Conservation (phyloP, 1,140 invertebrate genomes). For the Pseudachorutes palmiensis region DNA sequence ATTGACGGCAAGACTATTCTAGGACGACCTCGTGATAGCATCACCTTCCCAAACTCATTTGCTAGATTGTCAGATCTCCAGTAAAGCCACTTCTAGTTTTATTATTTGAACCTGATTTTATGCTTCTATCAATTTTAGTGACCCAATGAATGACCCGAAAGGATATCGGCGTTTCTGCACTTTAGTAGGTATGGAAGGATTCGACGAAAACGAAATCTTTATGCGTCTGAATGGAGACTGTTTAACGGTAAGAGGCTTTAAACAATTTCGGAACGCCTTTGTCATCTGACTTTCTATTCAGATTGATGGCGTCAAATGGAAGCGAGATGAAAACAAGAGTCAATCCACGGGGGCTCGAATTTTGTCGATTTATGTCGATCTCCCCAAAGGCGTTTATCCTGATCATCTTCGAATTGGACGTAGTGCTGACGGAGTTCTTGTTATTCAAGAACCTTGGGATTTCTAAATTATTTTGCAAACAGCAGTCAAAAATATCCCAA, state of each 20-base stretch:
- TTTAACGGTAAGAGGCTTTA: neutral
- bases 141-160: neutral
- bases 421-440: neutral
- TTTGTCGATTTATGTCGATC: neutral
- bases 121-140: neutral
- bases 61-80: neutral
- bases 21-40: neutral
- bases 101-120: neutral
- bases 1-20: conserved; percentile 9
- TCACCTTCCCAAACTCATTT: conserved; percentile 15
- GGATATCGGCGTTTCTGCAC: conserved; percentile 5
- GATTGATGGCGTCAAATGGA: neutral
- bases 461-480: too few relatives aligned
- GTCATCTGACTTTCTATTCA: neutral
- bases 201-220: conserved; percentile 6
- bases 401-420: conserved; percentile 16
- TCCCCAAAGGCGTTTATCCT: conserved; percentile 9
- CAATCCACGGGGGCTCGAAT: neutral
- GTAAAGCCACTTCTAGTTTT: neutral
- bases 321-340: neutral
- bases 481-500: too few relatives aligned
- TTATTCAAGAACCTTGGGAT: conserved; percentile 22
- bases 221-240: neutral
- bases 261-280: neutral
- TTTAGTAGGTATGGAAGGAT: conserved; percentile 1